Conservation (phyloP, 2,113 vertebrate species). For the Herpetotheres cachinnans region DNA sequence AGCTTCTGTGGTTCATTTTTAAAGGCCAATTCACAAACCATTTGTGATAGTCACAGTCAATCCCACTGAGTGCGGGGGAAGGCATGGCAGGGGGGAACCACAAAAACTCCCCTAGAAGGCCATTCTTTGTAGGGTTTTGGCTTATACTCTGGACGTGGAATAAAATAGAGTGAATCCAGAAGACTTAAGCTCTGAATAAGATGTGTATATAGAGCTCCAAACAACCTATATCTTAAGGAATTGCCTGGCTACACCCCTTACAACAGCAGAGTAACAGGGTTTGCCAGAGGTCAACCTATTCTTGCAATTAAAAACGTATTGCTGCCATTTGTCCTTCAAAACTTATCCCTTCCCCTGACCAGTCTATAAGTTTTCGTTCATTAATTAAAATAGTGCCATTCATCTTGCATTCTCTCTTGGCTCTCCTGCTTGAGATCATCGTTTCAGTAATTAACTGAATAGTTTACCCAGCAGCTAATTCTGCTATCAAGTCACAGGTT, state of each 20-base stretch:
- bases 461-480: not conserved
- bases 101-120: not conserved
- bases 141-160: not conserved
- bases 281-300: not conserved
- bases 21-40: not conserved
- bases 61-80: not conserved
- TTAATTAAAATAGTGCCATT: conserved; percentile 31
- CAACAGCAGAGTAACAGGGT: not conserved
- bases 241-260: not conserved
- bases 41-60: not conserved
- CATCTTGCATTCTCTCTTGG: not conserved
- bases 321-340: conserved; percentile 11
- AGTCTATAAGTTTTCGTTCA: not conserved
- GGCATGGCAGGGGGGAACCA: not conserved
- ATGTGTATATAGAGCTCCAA: not conserved
- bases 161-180: not conserved
- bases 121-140: not conserved
- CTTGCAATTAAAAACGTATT: not conserved
- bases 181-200: not conserved
- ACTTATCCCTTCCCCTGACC: not conserved
- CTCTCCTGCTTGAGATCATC: not conserved
- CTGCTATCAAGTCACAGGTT: conserved; percentile 5
- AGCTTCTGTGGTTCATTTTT: not conserved
- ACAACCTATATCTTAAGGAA: not conserved
- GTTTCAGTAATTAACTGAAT: conserved; percentile 29